phyloP scores from a whole-genome alignment of 1,140 invertebrate genomes.

The Homarus americanus region DNA sequence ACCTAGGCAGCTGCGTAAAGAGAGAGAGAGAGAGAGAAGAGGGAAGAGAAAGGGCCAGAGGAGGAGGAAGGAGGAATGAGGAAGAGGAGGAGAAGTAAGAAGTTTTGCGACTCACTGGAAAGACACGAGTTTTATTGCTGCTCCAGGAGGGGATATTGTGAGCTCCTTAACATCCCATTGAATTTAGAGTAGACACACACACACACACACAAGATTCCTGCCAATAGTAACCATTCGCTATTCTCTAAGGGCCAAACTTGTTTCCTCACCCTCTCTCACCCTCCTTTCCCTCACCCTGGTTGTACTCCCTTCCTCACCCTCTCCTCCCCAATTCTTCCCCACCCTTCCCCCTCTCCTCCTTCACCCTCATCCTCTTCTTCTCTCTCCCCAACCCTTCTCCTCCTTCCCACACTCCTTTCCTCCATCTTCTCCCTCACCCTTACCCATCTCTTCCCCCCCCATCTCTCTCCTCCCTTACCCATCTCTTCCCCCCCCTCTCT shows the following conservation, averaged over 20 bases:
- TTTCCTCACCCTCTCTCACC: not conserved
- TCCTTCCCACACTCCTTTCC: not conserved
- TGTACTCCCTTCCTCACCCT: not conserved
- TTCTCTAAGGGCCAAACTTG: not conserved
- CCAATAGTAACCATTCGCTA: not conserved
- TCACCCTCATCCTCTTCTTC: slow-evolving; percentile 1
- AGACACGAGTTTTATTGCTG: not conserved
- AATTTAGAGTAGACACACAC: not conserved
- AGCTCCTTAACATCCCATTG: not conserved
- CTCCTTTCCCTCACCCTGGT: not conserved
- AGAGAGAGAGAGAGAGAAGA: not conserved
- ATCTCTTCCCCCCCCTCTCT: too few relatives aligned
- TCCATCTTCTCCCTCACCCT: too few relatives aligned
- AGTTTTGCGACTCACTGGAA: not conserved
- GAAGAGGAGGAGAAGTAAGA: too few relatives aligned
- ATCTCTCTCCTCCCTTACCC: too few relatives aligned
- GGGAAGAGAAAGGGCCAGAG: not conserved
- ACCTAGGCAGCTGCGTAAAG: too few relatives aligned
- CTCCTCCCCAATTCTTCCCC: too few relatives aligned
- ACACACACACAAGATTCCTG: not conserved
- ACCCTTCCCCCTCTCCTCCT: not conserved
- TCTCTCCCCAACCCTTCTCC: slow-evolving; percentile 3
- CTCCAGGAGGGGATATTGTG: not conserved
- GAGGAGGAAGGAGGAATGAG: not conserved
- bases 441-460: too few relatives aligned